Conservation (phyloP, 2,888 invertebrate species). For the Molorchus minor region DNA sequence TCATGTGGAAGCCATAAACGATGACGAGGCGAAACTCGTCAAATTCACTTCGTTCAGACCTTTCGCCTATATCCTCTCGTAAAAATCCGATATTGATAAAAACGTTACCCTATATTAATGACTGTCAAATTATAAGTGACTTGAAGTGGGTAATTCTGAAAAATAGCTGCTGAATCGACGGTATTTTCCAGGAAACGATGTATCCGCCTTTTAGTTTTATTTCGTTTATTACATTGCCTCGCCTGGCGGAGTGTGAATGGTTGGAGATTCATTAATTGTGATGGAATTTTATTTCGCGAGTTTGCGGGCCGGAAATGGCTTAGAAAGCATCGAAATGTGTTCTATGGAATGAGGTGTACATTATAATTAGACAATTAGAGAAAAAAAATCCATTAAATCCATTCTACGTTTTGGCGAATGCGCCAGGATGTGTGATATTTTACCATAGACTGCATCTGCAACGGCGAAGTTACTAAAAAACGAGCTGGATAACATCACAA, state of each 20-base stretch:
- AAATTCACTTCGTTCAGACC: conserved; percentile 23
- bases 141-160: conserved; percentile 25
- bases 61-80: conserved; percentile 27
- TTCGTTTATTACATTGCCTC: background rate
- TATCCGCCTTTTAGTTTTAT: conserved; percentile 2
- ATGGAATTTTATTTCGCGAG: too few species aligned
- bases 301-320: too few species aligned
- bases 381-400: too few species aligned
- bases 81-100: conserved; percentile 32
- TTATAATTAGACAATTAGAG: too few species aligned
- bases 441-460: too few species aligned
- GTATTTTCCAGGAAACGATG: conserved; percentile 12
- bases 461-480: too few species aligned
- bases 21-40: conserved; percentile 28
- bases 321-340: too few species aligned
- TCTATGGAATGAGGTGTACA: too few species aligned
- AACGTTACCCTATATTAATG: conserved; percentile 30
- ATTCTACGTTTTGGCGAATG: too few species aligned
- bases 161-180: conserved; percentile 22
- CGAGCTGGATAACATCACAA: too few species aligned
- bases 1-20: conserved; percentile 28
- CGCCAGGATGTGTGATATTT: too few species aligned
- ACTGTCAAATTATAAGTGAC: conserved; percentile 28
- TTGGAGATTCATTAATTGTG: too few species aligned
- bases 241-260: background rate